Conservation (phyloP, 1,140 invertebrate genomes). For the Rhyacophila brunnea region DNA sequence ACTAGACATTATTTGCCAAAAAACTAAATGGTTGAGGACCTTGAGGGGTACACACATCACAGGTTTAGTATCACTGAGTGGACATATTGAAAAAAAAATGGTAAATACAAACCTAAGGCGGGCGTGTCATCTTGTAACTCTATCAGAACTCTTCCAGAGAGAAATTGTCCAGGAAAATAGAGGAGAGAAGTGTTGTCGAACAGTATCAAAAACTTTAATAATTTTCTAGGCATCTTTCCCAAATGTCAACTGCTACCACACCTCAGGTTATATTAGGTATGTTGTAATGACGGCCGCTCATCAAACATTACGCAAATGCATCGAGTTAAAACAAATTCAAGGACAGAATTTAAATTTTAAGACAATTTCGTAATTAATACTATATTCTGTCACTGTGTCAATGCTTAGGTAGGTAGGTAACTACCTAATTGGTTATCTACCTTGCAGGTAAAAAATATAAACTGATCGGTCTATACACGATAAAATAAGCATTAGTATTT, state of each 20-base stretch:
- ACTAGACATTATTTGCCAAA: no score
- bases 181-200: slow-evolving; percentile 91
- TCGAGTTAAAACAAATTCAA: slow-evolving; percentile 20
- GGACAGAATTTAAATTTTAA: neutral
- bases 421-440: no score
- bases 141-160: slow-evolving; percentile 86
- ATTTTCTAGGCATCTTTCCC: slow-evolving; percentile 74
- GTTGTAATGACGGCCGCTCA: neutral
- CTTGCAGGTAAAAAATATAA: no score
- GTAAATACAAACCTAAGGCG: slow-evolving; percentile 67
- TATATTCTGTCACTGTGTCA: no score
- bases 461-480: no score
- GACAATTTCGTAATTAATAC: no score
- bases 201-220: slow-evolving; percentile 89
- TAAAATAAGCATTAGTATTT: no score
- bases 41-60: no score
- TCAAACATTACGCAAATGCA: slow-evolving; percentile 6
- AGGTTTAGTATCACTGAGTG: no score
- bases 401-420: no score
- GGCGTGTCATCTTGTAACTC: slow-evolving; percentile 91
- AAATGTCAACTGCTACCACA: neutral
- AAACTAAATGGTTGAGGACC: no score
- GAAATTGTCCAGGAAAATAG: slow-evolving; percentile 89
- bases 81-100: neutral
- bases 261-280: no score